phyloP scores from a whole-genome alignment of 2,797 vertebrate genomes.

The Scyliorhinus canicula region DNA sequence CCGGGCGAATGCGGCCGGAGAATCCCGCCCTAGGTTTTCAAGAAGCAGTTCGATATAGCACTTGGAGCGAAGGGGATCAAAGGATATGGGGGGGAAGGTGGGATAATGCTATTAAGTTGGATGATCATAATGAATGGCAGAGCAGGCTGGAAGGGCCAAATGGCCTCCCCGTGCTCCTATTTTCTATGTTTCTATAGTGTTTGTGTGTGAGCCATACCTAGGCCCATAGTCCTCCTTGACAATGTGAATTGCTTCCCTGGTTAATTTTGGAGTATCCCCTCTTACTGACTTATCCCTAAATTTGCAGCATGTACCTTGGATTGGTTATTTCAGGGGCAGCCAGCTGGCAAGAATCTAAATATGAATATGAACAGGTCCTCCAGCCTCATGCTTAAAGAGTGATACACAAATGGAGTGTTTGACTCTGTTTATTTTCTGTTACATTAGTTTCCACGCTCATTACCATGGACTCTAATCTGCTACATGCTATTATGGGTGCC shows the following conservation, averaged over 20 bases:
- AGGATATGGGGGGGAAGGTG: too few relatives aligned
- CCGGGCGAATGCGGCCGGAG: too few relatives aligned
- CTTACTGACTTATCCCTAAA: background rate
- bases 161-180: too few relatives aligned
- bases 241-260: background rate
- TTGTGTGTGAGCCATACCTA: background rate
- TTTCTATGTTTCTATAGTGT: too few relatives aligned
- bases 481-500: constrained; percentile 6
- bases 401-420: background rate
- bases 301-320: background rate
- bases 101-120: too few relatives aligned
- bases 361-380: background rate
- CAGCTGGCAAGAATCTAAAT: background rate
- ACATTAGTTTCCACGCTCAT: background rate
- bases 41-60: too few relatives aligned
- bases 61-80: too few relatives aligned
- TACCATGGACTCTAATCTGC: background rate
- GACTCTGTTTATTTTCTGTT: background rate
- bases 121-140: too few relatives aligned
- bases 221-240: too few relatives aligned
- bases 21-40: too few relatives aligned
- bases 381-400: background rate
- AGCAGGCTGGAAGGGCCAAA: too few relatives aligned
- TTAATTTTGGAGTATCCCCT: background rate
- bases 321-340: background rate